Base-by-base conservation (phyloP, 1,140 invertebrate species). In the Drosophila ananassae region DNA sequence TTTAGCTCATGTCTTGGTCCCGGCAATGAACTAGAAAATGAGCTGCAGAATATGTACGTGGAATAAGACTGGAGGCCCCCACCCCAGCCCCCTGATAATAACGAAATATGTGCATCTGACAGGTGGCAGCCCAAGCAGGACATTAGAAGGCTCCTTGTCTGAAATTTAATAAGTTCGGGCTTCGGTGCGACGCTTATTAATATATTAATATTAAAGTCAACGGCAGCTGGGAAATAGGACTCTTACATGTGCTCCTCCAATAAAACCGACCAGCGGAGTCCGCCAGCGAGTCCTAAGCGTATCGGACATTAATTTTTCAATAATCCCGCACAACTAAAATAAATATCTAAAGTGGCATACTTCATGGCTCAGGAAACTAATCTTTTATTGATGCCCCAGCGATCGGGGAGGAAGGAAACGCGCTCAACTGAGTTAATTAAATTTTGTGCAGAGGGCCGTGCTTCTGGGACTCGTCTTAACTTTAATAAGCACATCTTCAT, bases 21-120 rank as follows among this genome's bases (percentile, higher is more conserved):
- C 71, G 79, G 79, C 89, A 90, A 91, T 91, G 84, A 89, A 78
- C 83, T 90, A 89, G 89, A 90, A 90, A 90, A 90, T 90, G 83
- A 87, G 83, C 79, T 87, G 34, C 75, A 57, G 68, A 85, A 80
- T 79, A 63, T 77, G 62, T 81, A 74, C 64, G 57, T 82, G 69
- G 73, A 60, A 71, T 71, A 77, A 63, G 74, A 62, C 71, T 52
- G 34, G 50, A 21, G 64, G n/a, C 44, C 48, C 10, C 48, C 28
- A 24, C 47, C n/a, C 32, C 21, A 50, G 34, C 46, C 79, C 55
- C 51, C 73, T 67, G 78, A 87, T 87, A 87, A 87, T 87, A 87
- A 89, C 79, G 77, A 87, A 89, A 87, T 87, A 87, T 87, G 79
- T 85, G 82, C 63, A 68, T 48, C 83, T 87, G 83, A 87, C 83